A percentile compares a stretch with the other conserved stretches of the same genome.
Evolutionary conservation across 2,888 invertebrate genomes (phyloP).

Genomic region (Trichogramma dendrolimi): DNA sequence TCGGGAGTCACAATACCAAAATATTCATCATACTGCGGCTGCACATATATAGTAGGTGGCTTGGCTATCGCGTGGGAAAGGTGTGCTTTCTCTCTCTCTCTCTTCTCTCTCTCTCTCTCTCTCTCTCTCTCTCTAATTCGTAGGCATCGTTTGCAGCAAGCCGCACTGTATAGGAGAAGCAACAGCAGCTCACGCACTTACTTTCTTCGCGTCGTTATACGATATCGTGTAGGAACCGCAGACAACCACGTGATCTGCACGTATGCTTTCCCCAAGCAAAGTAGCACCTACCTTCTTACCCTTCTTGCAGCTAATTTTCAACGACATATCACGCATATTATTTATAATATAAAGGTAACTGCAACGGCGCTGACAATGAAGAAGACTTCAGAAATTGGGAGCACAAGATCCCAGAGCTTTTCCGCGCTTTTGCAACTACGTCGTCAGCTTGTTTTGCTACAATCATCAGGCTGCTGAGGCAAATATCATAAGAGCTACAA

Average conservation of each 20-base stretch:
- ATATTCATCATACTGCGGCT: neutral
- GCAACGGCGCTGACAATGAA: too few species aligned
- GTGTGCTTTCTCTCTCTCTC: neutral
- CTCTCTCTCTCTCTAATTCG: slow-evolving; percentile 7
- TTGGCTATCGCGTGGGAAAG: neutral
- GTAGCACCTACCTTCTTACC: slow-evolving; percentile 11
- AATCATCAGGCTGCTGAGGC: too few species aligned
- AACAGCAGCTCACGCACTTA: slow-evolving; percentile 4
- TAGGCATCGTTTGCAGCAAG: neutral
- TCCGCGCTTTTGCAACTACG: too few species aligned
- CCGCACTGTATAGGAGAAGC: neutral
- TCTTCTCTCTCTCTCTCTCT: neutral
- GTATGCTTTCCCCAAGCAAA: slow-evolving; percentile 1
- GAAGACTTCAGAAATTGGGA: too few species aligned
- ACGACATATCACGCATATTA: too few species aligned
- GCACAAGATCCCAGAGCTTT: too few species aligned
- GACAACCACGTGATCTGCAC: neutral
- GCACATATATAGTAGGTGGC: too few species aligned
- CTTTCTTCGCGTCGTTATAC: neutral
- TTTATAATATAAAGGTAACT: too few species aligned
- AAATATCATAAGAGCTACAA: too few species aligned
- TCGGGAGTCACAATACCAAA: neutral
- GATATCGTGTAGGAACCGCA: neutral
- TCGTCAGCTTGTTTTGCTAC: too few species aligned
- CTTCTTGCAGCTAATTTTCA: slow-evolving; percentile 17